Evolutionary conservation across 2,888 invertebrate species (phyloP).

Genomic region (Coleophora deauratella): DNA sequence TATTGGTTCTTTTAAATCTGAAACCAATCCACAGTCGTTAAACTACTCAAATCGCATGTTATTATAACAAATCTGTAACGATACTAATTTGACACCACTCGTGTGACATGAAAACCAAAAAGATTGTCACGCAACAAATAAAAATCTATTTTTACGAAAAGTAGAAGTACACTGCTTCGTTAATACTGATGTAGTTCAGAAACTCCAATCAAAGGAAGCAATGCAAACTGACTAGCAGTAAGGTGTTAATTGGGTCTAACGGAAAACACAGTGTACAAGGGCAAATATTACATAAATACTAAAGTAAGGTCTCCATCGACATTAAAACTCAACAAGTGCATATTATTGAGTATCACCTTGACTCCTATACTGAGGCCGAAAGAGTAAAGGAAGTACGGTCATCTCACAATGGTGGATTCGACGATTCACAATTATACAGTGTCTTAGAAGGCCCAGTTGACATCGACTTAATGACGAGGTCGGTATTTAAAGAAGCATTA

Average conservation of each 20-base stretch:
- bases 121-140: conserved; percentile 17
- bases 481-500: neutral
- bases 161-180: no score
- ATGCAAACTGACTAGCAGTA: no score
- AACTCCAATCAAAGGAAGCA: no score
- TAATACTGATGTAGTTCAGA: no score
- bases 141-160: no score
- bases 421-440: conserved; percentile 38
- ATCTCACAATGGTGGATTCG: conserved; percentile 37
- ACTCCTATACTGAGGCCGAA: conserved; percentile 42
- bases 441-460: conserved; percentile 16
- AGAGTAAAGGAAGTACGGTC: conserved; percentile 45
- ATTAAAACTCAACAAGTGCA: conserved; percentile 40
- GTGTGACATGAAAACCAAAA: conserved; percentile 2
- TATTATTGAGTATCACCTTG: conserved; percentile 40
- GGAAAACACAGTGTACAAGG: conserved; percentile 39
- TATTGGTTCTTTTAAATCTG: no score
- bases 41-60: no score
- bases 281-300: conserved; percentile 50
- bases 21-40: no score
- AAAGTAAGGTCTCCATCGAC: conserved; percentile 50
- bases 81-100: neutral
- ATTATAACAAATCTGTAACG: neutral
- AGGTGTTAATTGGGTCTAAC: no score
- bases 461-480: conserved; percentile 3